Evolutionary conservation across 1,140 invertebrate genomes (phyloP), one percentile per base, ranked within the genome.

Genomic region (Drosophila littoralis): DNA sequence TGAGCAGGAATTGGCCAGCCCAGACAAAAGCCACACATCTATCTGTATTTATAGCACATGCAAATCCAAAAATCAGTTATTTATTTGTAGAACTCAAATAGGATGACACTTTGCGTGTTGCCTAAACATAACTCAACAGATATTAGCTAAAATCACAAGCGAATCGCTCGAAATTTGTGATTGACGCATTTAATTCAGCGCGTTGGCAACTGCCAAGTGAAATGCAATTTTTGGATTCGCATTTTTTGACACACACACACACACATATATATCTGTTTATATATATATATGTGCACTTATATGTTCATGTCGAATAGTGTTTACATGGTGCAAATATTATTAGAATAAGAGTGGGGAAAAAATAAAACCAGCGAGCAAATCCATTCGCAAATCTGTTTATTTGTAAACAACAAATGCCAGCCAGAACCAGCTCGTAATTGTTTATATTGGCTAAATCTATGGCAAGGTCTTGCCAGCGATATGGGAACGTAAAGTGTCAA

Each of bases 1-100:
- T 35, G 32, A 45, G 15, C 17, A 33, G 40, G 40, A 46, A 22
- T 59, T 42, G 28, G 13, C 6, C 22, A n/a, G 3, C n/a, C 15
- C n/a, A 50, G 48, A 38, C 28, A 40, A 17, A 7, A 7, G 1
- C 12, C 17, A 15, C 9, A 36, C 4, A 28, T 12, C 13, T 42
- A 52, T 43, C 15, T 38, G 28, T 36, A 52, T 51, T 68, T 68
- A 50, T 68, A 17, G 65, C 22, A 5, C 13, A 40, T 48, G 38
- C 35, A 45, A 60, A 38, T 10, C 33, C n/a, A 40, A 60, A 60
- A 68, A 28, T 52, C 22, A 42, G 28, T 15, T 28, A 69, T 69
- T 69, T 61, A 61, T 69, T 52, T 69, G 48, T 50, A 33, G 36
- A 45, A 69, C 38, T 45, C 57, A 69, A 40, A 35, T 69, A 33